Evolutionary conservation across 2,113 vertebrate genomes (phyloP), one percentile per base, ranked within the genome.

Genomic region (Albula glossodonta): DNA sequence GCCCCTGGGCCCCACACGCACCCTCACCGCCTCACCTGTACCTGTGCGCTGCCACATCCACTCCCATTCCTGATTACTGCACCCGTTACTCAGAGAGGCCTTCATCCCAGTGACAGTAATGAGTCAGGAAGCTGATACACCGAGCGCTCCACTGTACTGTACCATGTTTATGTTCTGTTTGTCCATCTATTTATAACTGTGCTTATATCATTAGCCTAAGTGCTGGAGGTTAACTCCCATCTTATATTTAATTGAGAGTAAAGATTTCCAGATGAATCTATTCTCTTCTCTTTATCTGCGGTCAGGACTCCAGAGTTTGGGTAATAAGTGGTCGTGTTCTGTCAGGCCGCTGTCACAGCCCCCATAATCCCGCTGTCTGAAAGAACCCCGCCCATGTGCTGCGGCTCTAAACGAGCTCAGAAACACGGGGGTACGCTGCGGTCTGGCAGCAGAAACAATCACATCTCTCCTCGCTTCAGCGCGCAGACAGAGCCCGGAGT

Each of bases 1-100:
- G 78, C 78, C 78, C 78, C 78, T 51, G 50, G 78, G 50, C 25
- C 13, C 78, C 48, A 80, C 48, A 50, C 78, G 51, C 78, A 80
- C 2, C 51, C 78, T 80, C 48, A 80, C 31, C 48, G 12, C 50
- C 48, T 50, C 78, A 22, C 78, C 48, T 51, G 41, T 2, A 50
- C 49, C 78, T 80, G 41, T 80, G 41, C 41, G 48, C 78, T 80
- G 70, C 70, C 70, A 74, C 70, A 74, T 74, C 60, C 60, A 63
- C 60, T 63, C 60, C 2, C 60, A 19, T 63, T 63, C 60, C 17
- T 63, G 3, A 63, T 63, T 63, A 63, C 60, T 4, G 57, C 57
- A 60, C 8, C 10, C 17, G 60, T 66, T 19, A 63, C 15, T 15
- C 15, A 66, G 60, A 7, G 17, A 66, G 60, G 3, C 60, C 60